Base-by-base conservation (phyloP, 2,797 vertebrate genomes). In the Dicrostonyx torquatus region DNA sequence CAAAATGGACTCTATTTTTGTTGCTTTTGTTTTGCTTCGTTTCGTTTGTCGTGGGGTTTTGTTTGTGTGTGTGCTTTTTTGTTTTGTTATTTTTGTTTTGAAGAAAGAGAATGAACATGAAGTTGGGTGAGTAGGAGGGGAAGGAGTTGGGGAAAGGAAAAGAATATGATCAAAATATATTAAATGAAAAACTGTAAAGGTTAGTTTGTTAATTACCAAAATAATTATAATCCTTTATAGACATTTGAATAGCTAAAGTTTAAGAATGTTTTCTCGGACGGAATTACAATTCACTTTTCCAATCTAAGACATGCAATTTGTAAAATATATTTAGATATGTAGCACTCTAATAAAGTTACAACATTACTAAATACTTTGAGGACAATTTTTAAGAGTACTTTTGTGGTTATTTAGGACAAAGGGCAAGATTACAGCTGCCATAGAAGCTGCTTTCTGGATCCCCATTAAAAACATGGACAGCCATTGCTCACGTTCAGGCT, bases 311-410 rank as follows among this genome's bases (percentile, higher is more conserved):
- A 40, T 2, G 66, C 0, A 75, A 43, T 37, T 88, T 90, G 60
- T 89, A 94, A 96, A 91, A 80, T 87, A 60, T 58, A 89, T 95
- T 89, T 84, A 94, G n/a, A 75, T 34, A 14, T 26, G 2, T 1
- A 84, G 13, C 64, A 87, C n/a, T 86, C 72, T 93, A 92, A 37
- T 13, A 58, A 87, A 87, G 10, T 73, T 73, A 87, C 6, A 29
- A 73, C 55, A 58, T 70, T 76, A 45, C 73, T 86, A 53, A 50
- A 79, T 1, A 72, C 45, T 88, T 96, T n/a, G 11, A 11, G 77
- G 70, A 86, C 93, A 77, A 72, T 76, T 8, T 72, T 88, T 82
- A 68, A 48, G 37, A 89, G 55, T 88, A 94, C 29, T 89, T 13
- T 86, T 60, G 31, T 7, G 20, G 88, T 11, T 43, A 91, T 73